Base-by-base conservation (phyloP, 2,113 vertebrate species). In the Copsychus sechellarum region DNA sequence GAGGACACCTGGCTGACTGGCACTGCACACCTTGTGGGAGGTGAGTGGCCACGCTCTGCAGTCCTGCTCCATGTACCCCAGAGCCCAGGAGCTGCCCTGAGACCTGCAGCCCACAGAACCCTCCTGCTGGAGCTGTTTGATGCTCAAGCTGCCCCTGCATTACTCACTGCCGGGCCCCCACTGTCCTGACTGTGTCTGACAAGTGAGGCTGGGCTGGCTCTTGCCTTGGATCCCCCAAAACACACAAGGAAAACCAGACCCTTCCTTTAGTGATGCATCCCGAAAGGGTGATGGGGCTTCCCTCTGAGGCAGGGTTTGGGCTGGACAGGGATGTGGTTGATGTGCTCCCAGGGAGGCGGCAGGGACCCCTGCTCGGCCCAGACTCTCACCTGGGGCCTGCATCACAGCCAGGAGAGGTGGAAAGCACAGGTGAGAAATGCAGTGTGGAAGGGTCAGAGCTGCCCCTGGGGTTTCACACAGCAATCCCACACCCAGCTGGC, bases 221-320 rank as follows among this genome's bases (percentile, higher is more conserved):
- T 1, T 17, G 42, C 28, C 38, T 5, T 3, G 28, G 29, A 12
- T 7, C 5, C 22, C 51, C 51, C 21, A 12, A 26, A 11, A 29
- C 2, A 5, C 3, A 0, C 3, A 38, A 33, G 40, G 38, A 13
- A 9, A 40, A 14, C 20, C 62, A 11, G 18, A 5, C 20, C 25
- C 28, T 45, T 16, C 5, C 64, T 8, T 2, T 4, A 45, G 53
- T 1, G 6, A 18, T 31, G 33, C 47, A 54, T 31, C 34, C 48
- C 0, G 0, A 19, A 25, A 36, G 21, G 36, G 15, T 0, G 4
- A 3, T 1, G 4, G 5, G 10, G 6, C 8, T 54, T 38, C 21
- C 31, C 25, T 28, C 26, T 1, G 47, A n/a, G 21, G 13, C 8
- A 29, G 36, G 34, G 13, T 9, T 26, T 8, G 34, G 33, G 24